Conservation (phyloP, 2,113 vertebrate species). For the Ceuthmochares aereus region DNA sequence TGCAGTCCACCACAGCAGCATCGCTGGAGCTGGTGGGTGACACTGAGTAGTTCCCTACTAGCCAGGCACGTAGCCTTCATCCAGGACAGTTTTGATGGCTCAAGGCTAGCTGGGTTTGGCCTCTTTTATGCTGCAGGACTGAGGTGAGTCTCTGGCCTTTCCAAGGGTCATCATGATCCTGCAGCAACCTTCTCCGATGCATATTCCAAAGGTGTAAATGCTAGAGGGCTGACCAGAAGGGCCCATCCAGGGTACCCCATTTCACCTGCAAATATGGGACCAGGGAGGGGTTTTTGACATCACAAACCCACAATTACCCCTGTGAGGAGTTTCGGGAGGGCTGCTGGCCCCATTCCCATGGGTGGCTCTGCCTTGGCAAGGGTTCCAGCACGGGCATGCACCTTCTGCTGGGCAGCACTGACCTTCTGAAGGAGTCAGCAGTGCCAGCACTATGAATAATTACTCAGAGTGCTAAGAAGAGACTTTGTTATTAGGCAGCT, state of each 20-base stretch:
- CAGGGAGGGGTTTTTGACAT: too few species aligned
- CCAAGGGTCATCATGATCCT: neutral
- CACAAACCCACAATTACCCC: too few species aligned
- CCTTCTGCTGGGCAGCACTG: neutral
- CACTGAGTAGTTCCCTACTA: neutral
- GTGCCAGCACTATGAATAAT: neutral
- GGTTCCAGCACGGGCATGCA: fast-evolving
- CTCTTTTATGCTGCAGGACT: neutral
- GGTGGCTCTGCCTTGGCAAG: neutral
- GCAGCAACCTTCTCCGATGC: neutral
- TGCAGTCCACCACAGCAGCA: fast-evolving
- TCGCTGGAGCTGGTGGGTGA: neutral
- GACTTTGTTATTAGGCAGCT: neutral
- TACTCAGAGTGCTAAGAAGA: neutral
- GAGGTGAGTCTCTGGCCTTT: neutral
- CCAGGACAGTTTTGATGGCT: neutral
- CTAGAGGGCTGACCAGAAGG: neutral
- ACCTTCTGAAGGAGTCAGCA: neutral
- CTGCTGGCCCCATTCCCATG: neutral
- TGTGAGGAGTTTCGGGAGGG: too few species aligned
- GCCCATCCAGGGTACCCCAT: too few species aligned
- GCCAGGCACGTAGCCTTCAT: fast-evolving
- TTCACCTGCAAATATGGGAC: too few species aligned
- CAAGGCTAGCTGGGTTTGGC: neutral
- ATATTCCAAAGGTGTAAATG: fast-evolving